phyloP scores from a whole-genome alignment of 2,888 invertebrate species.

The Lasioglossum morio region DNA sequence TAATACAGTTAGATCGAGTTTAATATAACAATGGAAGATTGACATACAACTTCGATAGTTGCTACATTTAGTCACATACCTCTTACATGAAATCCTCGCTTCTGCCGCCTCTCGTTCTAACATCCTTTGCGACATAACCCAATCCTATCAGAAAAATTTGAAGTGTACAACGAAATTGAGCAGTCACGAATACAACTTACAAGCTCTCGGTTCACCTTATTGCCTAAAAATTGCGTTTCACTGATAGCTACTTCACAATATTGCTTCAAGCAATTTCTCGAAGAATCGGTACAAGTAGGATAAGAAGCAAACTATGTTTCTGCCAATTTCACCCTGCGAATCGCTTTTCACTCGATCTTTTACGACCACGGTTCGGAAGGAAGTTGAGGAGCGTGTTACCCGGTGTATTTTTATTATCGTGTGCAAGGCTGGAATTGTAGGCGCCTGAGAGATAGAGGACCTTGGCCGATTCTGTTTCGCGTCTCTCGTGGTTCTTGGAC shows the following conservation, averaged over 20 bases:
- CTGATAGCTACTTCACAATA: not conserved
- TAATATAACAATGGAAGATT: too few species aligned
- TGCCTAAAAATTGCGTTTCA: not conserved
- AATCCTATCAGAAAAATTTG: too few species aligned
- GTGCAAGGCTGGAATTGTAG: conserved; percentile 42
- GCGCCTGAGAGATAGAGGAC: conserved; percentile 19
- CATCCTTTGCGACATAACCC: too few species aligned
- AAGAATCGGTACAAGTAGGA: not conserved
- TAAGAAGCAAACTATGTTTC: not conserved
- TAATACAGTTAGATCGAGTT: too few species aligned
- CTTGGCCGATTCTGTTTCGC: conserved; percentile 42
- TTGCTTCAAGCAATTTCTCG: not conserved
- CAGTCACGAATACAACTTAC: not conserved
- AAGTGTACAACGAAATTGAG: too few species aligned
- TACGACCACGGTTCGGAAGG: not conserved
- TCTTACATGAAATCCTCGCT: too few species aligned
- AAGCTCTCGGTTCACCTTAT: not conserved
- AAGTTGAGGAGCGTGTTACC: conserved; percentile 21
- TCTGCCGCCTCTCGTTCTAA: too few species aligned
- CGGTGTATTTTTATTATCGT: conserved; percentile 58
- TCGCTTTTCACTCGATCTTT: not conserved
- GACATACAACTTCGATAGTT: too few species aligned
- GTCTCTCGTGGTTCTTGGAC: not conserved
- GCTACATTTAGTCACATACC: too few species aligned
- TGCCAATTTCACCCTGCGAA: not conserved